Evolutionary conservation across 2,888 invertebrate genomes (phyloP), one percentile per base, ranked within the genome.

Genomic region (Leptopterna dolabrata): DNA sequence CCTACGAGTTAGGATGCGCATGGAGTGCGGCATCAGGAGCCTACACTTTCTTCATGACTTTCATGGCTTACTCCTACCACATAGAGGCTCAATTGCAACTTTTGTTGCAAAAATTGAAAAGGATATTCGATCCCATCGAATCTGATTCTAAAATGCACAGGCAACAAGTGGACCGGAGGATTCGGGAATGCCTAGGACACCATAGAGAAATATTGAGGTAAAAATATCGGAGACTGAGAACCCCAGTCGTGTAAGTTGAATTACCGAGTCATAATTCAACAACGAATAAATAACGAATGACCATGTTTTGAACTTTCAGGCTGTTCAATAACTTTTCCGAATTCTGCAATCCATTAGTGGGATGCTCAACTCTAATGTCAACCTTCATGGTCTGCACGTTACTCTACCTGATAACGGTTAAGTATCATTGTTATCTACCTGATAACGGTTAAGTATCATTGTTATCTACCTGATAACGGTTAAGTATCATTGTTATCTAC

Each of bases 331-430:
- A 81, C 11, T 81, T 81, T 29, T 55, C 81, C 0, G n/a, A 24
- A 27, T 81, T 81, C 30, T 30, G 9, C 14, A 36, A 51, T 29
- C 24, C 51, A 14, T 55, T 24, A n/a, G 27, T 81, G 14, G 81
- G 81, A 51, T 47, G 13, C n/a, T n/a, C 81, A 29, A 36, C 81
- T 16, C n/a, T 81, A 29, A 19, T 55, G 27, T n/a, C 45, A n/a
- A 81, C 81, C 13, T 30, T 81, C 16, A 81, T 81, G 81, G 27
- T 81, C 16, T 81, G 81, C 55, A 81, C 81, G 14, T 81, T 81
- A n/a, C 47, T 24, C 0, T 81, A 81, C 14, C 36, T 81, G n/a
- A 27, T 81, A 9, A 81, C 81, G 24, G 81, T 81, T 55, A 30
- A 81, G 55, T 55, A 51, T 30, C 4, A 41, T 29, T 14, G 9